Evolutionary conservation across 2,797 vertebrate genomes (phyloP).

Genomic region (Gobionotothen gibberifrons): DNA sequence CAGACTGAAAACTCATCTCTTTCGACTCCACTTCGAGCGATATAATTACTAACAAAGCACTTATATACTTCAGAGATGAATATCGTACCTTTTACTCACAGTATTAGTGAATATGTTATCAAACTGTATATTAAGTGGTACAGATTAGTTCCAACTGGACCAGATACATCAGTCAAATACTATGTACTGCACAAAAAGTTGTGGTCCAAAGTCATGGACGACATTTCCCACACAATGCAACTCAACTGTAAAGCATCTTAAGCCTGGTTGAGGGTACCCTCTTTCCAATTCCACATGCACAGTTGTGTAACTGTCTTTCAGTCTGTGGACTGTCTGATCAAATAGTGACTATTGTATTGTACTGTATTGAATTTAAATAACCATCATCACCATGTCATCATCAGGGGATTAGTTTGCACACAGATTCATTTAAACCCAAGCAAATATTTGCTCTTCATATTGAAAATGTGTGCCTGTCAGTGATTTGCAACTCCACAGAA

Average conservation of each 20-base stretch:
- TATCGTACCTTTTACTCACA: too few relatives aligned
- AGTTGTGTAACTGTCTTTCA: too few relatives aligned
- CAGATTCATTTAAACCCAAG: neutral
- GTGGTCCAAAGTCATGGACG: neutral
- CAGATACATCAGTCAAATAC: neutral
- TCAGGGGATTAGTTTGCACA: neutral
- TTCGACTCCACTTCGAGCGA: too few relatives aligned
- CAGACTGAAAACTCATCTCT: too few relatives aligned
- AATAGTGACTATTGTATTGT: neutral
- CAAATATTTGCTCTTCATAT: neutral
- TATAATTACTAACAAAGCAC: too few relatives aligned
- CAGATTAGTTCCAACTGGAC: neutral
- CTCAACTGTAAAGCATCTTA: neutral
- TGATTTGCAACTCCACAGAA: too few relatives aligned
- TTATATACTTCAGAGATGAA: too few relatives aligned
- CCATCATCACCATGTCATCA: neutral
- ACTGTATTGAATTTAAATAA: neutral
- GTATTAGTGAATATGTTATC: too few relatives aligned
- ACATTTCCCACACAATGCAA: slow-evolving; percentile 9
- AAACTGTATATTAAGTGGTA: neutral
- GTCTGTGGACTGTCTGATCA: neutral
- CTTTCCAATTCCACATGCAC: slow-evolving; percentile 3
- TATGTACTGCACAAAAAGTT: neutral
- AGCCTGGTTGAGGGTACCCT: neutral
- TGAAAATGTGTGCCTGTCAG: too few relatives aligned